phyloP scores from a whole-genome alignment of 2,113 vertebrate species.

The Neogobius melanostomus region DNA sequence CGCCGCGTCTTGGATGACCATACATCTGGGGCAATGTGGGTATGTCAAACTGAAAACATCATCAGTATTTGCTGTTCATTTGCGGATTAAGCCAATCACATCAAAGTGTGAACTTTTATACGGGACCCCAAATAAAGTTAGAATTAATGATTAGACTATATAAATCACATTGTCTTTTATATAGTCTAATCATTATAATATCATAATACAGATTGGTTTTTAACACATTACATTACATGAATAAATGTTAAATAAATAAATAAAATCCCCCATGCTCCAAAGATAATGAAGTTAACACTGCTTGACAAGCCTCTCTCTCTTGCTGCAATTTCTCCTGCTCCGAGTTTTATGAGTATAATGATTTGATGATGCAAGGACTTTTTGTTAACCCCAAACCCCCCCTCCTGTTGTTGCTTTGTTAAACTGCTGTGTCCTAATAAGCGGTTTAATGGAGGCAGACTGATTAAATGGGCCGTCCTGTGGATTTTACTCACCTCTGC shows the following conservation, averaged over 20 bases:
- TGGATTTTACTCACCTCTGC: conserved; percentile 40
- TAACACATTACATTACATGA: too few relatives aligned
- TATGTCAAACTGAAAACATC: background rate
- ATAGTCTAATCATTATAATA: too few relatives aligned
- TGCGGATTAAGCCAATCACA: background rate
- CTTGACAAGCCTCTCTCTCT: background rate
- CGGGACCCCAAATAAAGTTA: background rate
- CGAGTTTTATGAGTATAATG: conserved; percentile 2
- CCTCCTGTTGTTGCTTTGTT: conserved; percentile 13
- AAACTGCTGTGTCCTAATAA: conserved; percentile 17
- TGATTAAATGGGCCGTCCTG: conserved; percentile 5
- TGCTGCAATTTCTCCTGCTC: background rate
- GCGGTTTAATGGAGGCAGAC: conserved; percentile 1
- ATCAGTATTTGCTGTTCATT: background rate
- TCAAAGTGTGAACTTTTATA: background rate
- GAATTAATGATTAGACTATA: too few relatives aligned
- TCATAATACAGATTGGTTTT: too few relatives aligned
- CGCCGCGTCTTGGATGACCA: background rate
- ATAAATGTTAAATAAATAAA: background rate
- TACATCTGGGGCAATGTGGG: background rate
- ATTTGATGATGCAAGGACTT: conserved; percentile 9
- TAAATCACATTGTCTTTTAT: too few relatives aligned
- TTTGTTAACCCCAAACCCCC: conserved; percentile 1
- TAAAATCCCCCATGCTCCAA: background rate
- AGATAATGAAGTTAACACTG: background rate